Evolutionary conservation across 1,140 invertebrate genomes (phyloP).

Genomic region (Drosophila oshimai): DNA sequence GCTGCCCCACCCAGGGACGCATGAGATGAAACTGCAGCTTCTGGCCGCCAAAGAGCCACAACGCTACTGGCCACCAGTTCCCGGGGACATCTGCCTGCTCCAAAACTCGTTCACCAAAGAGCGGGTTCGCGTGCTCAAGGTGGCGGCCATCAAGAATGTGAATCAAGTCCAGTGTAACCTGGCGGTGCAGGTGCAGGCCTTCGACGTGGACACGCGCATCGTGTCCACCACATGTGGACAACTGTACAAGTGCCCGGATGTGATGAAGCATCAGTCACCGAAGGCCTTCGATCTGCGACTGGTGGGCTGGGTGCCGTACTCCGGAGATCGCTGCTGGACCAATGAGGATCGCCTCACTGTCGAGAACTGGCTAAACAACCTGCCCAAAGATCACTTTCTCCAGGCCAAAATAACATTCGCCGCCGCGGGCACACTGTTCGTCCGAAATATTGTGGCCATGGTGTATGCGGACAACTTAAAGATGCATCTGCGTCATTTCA

Average conservation of each 20-base stretch:
- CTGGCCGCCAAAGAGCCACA: neutral
- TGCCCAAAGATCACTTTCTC: neutral
- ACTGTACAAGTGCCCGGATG: constrained; percentile 28
- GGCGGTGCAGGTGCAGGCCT: constrained; percentile 40
- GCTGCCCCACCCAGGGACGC: neutral
- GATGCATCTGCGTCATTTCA: neutral
- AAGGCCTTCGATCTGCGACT: constrained; percentile 43
- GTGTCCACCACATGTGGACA: constrained; percentile 19
- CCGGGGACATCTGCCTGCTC: constrained; percentile 27
- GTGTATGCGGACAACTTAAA: neutral
- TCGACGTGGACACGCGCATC: constrained; percentile 44
- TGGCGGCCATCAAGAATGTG: constrained; percentile 11
- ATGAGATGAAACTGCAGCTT: constrained; percentile 31
- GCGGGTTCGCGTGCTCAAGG: constrained; percentile 46
- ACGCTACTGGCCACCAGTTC: constrained; percentile 43
- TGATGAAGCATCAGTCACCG: neutral
- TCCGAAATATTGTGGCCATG: neutral
- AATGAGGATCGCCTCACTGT: neutral
- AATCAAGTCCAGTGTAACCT: constrained; percentile 19
- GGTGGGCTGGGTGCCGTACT: neutral
- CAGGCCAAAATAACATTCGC: neutral
- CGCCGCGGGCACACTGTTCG: neutral
- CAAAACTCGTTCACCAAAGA: constrained; percentile 5
- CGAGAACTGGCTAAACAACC: neutral
- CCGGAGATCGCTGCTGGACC: neutral